Evolutionary conservation across 2,797 vertebrate species (phyloP).

Genomic region (Parotocinclus haroldoi): DNA sequence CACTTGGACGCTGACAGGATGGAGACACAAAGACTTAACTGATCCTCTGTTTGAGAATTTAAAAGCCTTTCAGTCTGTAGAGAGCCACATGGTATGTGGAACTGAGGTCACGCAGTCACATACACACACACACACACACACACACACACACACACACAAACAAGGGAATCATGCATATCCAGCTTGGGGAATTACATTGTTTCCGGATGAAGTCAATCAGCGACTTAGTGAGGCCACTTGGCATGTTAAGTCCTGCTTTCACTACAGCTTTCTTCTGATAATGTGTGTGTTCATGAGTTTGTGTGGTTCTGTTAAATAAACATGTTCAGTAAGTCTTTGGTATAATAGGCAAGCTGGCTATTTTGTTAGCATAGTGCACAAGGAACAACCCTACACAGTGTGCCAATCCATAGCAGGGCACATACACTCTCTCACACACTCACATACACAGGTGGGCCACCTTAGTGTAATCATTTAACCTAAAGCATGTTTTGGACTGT

Average conservation of each 20-base stretch:
- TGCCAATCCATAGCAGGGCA: no score
- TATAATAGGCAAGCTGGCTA: background rate
- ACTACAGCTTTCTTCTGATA: conserved; percentile 1
- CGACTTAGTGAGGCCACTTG: conserved; percentile 42
- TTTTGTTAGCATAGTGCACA: no score
- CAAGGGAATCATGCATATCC: conserved; percentile 16
- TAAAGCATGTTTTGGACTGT: no score
- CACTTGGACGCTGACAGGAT: conserved; percentile 63
- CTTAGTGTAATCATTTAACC: no score
- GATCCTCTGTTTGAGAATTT: conserved; percentile 54
- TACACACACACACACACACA: conserved; percentile 39
- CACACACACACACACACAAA: conserved; percentile 43
- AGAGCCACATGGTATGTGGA: conserved; percentile 51
- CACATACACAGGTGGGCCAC: no score
- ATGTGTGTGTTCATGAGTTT: background rate
- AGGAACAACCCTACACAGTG: no score
- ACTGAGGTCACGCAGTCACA: conserved; percentile 51
- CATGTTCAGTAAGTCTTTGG: background rate
- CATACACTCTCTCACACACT: no score
- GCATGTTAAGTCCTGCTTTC: conserved; percentile 27
- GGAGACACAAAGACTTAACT: conserved; percentile 60
- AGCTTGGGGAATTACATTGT: conserved; percentile 55
- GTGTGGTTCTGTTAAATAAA: background rate
- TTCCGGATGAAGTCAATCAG: conserved; percentile 60
- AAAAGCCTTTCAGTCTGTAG: conserved; percentile 50